Conservation (phyloP, 2,113 vertebrate species). For the Platycercus adscitus region DNA sequence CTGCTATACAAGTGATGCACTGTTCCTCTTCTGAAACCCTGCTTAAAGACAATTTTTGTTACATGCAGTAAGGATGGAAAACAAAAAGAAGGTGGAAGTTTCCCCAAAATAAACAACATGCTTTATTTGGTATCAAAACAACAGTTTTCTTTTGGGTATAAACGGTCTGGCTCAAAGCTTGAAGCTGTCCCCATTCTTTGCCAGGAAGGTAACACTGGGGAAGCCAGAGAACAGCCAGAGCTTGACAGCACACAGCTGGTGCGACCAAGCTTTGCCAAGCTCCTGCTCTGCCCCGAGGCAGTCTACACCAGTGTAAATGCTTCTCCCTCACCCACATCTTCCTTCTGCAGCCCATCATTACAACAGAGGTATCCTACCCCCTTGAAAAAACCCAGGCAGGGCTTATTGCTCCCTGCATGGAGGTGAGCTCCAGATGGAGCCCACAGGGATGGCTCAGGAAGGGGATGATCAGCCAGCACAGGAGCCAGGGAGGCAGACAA, state of each 20-base stretch:
- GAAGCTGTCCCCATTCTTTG: background rate
- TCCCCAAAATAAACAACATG: background rate
- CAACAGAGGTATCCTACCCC: background rate
- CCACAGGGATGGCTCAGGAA: background rate
- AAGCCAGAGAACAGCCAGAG: background rate
- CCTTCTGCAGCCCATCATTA: background rate
- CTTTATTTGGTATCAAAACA: background rate
- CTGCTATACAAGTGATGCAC: background rate
- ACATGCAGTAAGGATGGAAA: background rate
- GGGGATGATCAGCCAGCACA: background rate
- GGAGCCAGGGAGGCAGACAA: background rate
- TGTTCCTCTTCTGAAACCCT: background rate
- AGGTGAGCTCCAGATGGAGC: background rate
- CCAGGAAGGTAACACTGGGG: background rate
- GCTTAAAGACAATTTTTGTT: background rate
- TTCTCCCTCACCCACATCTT: background rate
- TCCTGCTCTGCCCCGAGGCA: background rate
- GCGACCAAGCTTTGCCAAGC: background rate
- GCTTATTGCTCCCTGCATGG: background rate
- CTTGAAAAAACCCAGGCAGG: background rate
- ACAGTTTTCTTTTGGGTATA: background rate
- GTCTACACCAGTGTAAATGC: background rate
- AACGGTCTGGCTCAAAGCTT: background rate
- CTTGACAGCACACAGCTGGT: background rate
- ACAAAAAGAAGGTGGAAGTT: background rate